These are phyloP conservation scores for Acanthochromis polyacanthus DNA, from an alignment of 2,113 vertebrate species.

Conservation along the genomic window DNA sequence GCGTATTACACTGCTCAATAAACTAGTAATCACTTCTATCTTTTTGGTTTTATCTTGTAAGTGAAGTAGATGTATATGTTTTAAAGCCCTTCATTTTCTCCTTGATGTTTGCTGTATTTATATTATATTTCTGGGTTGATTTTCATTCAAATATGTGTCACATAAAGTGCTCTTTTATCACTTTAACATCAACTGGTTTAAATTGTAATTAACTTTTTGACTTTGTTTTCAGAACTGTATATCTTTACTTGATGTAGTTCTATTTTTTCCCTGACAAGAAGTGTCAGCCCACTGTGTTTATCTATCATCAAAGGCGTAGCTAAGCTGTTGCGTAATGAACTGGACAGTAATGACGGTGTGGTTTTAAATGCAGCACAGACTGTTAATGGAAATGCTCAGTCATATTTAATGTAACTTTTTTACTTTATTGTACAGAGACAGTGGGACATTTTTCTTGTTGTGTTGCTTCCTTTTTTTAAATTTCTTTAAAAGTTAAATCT, in stretches of 20 bases:
- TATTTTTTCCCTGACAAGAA: not conserved
- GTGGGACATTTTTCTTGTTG: not conserved
- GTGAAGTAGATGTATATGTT: too few species aligned
- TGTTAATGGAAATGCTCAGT: slow-evolving; percentile 20
- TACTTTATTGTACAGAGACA: not conserved
- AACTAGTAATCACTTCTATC: not conserved
- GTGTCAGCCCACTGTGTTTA: not conserved
- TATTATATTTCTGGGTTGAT: not conserved
- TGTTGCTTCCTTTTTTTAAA: too few species aligned
- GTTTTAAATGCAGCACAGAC: not conserved
- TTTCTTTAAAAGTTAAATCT: too few species aligned
- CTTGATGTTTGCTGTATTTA: not conserved
- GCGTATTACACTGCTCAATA: slow-evolving; percentile 47
- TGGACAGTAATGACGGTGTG: not conserved
- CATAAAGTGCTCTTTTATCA: not conserved
- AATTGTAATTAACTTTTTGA: not conserved
- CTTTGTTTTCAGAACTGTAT: not conserved
- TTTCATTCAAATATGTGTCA: not conserved
- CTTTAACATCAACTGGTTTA: too few species aligned
- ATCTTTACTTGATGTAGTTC: not conserved
- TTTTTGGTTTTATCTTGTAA: not conserved
- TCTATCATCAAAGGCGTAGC: not conserved
- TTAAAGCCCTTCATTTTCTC: too few species aligned
- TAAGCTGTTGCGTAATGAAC: not conserved
- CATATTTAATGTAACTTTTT: not conserved